These are phyloP conservation scores for human DNA, from an alignment of 2,113 vertebrate genomes.

Conservation along the genomic window GRCh38 chr1:146796501-146797000, in stretches of 20 bases:
- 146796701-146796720: neutral
- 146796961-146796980: constrained; percentile 78
- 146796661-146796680: neutral
- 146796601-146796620: neutral
- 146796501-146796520: neutral
- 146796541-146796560: neutral
- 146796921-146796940: constrained; percentile 86
- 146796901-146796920: constrained; percentile 85
- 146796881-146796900: constrained; percentile 86
- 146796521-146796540: neutral
- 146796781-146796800: neutral
- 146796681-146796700: neutral
- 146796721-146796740: neutral
- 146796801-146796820: neutral
- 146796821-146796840: neutral
- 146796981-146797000: constrained; percentile 82
- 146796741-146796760: neutral
- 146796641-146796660: neutral
- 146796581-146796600: neutral
- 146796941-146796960: constrained; percentile 62
- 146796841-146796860: constrained; percentile 78
- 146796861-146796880: constrained; percentile 88
- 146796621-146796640: neutral
- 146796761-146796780: neutral
- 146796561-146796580: neutral